Base-by-base conservation (phyloP, 2,888 invertebrate species). In the Acleris cristana region DNA sequence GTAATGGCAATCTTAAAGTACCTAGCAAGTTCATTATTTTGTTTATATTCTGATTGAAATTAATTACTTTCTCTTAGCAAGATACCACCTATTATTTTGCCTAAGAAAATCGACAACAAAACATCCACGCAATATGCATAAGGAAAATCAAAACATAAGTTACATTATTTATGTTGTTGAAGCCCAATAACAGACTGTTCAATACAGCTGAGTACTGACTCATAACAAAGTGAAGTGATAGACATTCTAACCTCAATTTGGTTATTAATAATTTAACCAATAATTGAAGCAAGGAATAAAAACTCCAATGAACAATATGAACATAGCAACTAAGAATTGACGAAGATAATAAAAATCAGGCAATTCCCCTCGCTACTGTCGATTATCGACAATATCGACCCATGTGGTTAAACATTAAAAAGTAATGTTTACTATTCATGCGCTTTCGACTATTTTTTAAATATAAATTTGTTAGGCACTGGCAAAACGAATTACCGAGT, bases 371-470 rank as follows among this genome's bases (percentile, higher is more conserved):
- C 19, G 44, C 40, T 58, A 45, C 40, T 34, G 55, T 49, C 51
- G 73, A 78, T 73, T 84, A 85, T 85, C 85, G 85, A 85, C 83
- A 78, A 72, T 84, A 85, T 85, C 85, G 85, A 85, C 83, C 85
- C 85, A 85, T 85, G 83, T 82, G 85, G 79, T 75, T 67, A 69
- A 51, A 60, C 51, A 51, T 45, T 53, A 67, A 67, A 56, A 67
- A 53, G 21, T 34, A 63, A 67, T 67, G 67, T 67, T 67, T 67
- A 67, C 58, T 18, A 52, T 62, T 58, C 67, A 63, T 63, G 67
- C 67, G 63, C 67, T 19, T 48, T 63, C 30, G 49, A 58, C 51
- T 48, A 40, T 51, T 54, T 61, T 30, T 48, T 64, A 48, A 57
- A 57, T 7, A 23, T 18, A 58, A 52, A 48, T 48, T 34, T 16